Evolutionary conservation across 1,140 invertebrate genomes (phyloP), one percentile per base, ranked within the genome.

Genomic region (Brachionus rubens): DNA sequence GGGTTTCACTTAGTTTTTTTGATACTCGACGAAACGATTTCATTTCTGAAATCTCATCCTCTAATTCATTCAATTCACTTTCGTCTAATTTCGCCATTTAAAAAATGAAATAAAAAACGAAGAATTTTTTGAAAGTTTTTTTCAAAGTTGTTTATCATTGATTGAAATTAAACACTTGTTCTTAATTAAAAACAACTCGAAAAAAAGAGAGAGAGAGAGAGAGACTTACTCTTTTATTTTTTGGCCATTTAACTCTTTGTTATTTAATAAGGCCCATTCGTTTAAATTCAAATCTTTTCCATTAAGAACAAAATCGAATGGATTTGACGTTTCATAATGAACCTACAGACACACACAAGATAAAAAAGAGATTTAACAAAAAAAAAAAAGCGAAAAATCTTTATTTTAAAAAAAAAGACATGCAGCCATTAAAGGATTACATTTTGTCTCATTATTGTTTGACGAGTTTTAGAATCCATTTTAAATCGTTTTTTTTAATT

Each of bases 11-110:
- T 3, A 16, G 14, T 16, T 14, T 41, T 65, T 43, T 65, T 6
- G 36, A 12, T 14, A 12, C 19, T 43, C 36, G 41, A 4, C 19
- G 9, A 12, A 65, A 24, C 21, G 59, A 21, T 2, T 24, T 46
- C 59, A 65, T 65, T 65, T 65, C 59, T 10, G 59, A 65, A 28
- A 65, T 16, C 24, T 65, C 59, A 65, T 65, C 59, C 0, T 28
- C 59, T 3, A 41, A 43, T 65, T 65, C 59, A 9, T 65, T 36
- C 16, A 65, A 65, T 26, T 65, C 59, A 14, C 10, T 40, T 46
- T 65, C 19, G 24, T 65, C 59, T 65, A 65, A 16, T 12, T 43
- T 65, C 3, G 26, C 54, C 54, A 59, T 59, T 59, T 6, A 52
- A 52, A 26, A 26, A 12, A 36, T 33, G 21, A 7, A 9, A 36